Percentiles rank a stretch among this genome's conserved stretches.
Evolutionary conservation across 2,888 invertebrate species (phyloP).

Genomic region (Drosophila kuntzei): DNA sequence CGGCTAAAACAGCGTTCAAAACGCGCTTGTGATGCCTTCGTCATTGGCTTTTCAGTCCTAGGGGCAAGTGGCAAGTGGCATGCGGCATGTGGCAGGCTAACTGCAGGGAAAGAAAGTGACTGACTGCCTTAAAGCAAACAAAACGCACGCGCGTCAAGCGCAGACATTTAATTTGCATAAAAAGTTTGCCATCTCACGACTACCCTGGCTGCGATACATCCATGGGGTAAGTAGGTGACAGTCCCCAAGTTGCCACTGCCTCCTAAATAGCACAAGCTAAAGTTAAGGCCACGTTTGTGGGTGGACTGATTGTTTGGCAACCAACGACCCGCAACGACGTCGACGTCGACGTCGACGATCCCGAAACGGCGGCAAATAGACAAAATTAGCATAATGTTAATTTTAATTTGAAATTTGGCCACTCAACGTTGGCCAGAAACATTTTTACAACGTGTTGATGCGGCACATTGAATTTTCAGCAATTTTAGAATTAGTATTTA

Average conservation of each 20-base stretch:
- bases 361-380: conserved; percentile 47
- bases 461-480: conserved; percentile 73
- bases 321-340: conserved; percentile 68
- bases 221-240: conserved; percentile 57
- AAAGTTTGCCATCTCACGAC: conserved; percentile 67
- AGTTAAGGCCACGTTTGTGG: conserved; percentile 57
- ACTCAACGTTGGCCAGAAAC: conserved; percentile 71
- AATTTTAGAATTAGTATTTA: conserved; percentile 27
- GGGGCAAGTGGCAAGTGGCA: conserved; percentile 17
- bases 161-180: conserved; percentile 81
- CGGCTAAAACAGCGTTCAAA: conserved; percentile 40
- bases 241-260: conserved; percentile 36
- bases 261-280: background rate
- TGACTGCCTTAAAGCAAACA: conserved; percentile 73
- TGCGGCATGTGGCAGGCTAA: conserved; percentile 14
- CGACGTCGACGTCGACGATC: conserved; percentile 35
- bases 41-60: conserved; percentile 19
- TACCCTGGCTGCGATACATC: conserved; percentile 24
- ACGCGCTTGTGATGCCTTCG: conserved; percentile 30
- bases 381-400: conserved; percentile 79
- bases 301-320: conserved; percentile 73
- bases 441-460: conserved; percentile 79
- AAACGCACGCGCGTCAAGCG: conserved; percentile 78
- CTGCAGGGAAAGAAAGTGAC: conserved; percentile 45
- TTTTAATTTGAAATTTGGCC: conserved; percentile 81